Conservation (phyloP, 2,888 invertebrate species). For the Lamproptera curius region DNA sequence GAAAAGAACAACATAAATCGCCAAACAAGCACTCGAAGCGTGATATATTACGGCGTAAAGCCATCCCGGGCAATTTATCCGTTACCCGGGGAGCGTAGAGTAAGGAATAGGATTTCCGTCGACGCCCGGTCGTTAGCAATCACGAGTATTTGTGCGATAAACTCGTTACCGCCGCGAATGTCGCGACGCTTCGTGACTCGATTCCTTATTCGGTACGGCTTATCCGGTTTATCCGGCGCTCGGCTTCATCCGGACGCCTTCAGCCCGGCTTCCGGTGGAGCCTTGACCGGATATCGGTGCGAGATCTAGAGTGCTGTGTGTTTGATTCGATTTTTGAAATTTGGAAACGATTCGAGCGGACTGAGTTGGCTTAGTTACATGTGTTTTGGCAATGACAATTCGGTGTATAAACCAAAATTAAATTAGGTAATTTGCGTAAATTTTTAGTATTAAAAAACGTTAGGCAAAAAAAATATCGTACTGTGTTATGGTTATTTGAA, state of each 20-base stretch:
- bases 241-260: too few relatives aligned
- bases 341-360: neutral
- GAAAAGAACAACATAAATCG: too few relatives aligned
- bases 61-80: conserved; percentile 15
- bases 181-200: conserved; percentile 51
- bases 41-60: conserved; percentile 3
- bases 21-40: neutral
- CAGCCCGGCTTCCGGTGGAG: conserved; percentile 2
- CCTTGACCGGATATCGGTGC: neutral
- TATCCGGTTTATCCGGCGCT: too few relatives aligned
- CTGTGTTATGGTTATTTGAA: too few relatives aligned
- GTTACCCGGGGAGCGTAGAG: conserved; percentile 25
- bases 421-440: too few relatives aligned
- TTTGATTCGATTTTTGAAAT: too few relatives aligned
- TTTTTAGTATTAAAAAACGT: too few relatives aligned
- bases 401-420: too few relatives aligned
- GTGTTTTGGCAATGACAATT: too few relatives aligned
- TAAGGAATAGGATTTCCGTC: conserved; percentile 44
- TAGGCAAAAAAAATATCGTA: too few relatives aligned
- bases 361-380: too few relatives aligned
- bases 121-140: conserved; percentile 52
- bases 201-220: conserved; percentile 37
- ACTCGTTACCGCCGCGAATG: conserved; percentile 44
- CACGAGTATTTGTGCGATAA: conserved; percentile 55
- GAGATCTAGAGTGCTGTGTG: too few relatives aligned